Evolutionary conservation across 2,797 vertebrate genomes (phyloP).

Genomic region (Thunnus albacares): DNA sequence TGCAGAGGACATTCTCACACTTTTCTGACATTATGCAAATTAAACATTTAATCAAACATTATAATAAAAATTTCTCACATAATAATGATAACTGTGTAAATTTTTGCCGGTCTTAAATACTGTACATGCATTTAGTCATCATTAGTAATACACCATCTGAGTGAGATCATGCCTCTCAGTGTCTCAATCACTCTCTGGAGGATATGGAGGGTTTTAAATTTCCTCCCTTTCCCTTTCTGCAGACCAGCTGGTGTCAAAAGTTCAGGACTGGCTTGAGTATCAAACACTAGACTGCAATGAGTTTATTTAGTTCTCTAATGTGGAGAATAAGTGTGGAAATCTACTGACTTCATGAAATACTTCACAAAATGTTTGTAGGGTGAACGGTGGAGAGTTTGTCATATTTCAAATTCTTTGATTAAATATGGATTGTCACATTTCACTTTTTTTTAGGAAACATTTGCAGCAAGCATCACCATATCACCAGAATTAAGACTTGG

Average conservation of each 20-base stretch:
- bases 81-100: no score
- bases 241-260: conserved; percentile 21
- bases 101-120: not conserved
- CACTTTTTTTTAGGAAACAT: not conserved
- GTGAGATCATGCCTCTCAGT: conserved; percentile 38
- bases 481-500: not conserved
- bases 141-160: conserved; percentile 17
- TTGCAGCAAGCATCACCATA: not conserved
- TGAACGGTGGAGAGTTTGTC: not conserved
- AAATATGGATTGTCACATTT: not conserved
- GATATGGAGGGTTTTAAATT: conserved; percentile 29
- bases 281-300: not conserved
- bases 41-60: no score
- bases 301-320: not conserved
- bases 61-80: not conserved
- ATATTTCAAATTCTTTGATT: not conserved
- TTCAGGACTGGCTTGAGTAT: not conserved
- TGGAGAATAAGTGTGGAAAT: not conserved
- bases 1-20: no score
- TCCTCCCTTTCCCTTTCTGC: not conserved
- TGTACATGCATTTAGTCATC: conserved; percentile 4
- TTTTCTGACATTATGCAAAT: no score
- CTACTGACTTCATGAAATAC: not conserved
- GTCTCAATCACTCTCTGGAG: conserved; percentile 28
- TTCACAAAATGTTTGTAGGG: not conserved